Evolutionary conservation across 2,113 vertebrate genomes (phyloP).

Genomic region (Hypomesus transpacificus): DNA sequence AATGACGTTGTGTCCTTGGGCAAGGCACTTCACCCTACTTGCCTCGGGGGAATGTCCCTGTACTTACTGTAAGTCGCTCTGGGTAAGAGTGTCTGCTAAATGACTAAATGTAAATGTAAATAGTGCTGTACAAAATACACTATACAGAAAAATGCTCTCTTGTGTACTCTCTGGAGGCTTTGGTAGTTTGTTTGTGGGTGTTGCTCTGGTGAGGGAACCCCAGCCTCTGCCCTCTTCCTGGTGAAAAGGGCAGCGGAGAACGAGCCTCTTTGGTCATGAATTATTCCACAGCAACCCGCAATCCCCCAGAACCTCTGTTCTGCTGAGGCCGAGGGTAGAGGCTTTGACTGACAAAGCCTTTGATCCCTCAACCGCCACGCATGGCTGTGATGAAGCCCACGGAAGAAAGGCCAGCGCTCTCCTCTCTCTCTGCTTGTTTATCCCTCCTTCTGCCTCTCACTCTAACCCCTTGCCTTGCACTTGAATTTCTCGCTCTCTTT

Average conservation of each 20-base stretch:
- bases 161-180: neutral
- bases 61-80: no score
- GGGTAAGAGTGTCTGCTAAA: no score
- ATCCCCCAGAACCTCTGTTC: conserved; percentile 49
- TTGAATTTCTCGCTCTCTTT: neutral
- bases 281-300: conserved; percentile 57
- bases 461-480: neutral
- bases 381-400: conserved; percentile 59
- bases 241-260: conserved; percentile 42
- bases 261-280: conserved; percentile 54
- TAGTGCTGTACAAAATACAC: neutral
- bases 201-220: conserved; percentile 50
- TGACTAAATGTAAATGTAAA: no score
- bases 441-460: conserved; percentile 13
- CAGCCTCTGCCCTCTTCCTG: conserved; percentile 29
- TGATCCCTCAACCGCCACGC: conserved; percentile 64
- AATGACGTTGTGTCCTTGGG: no score
- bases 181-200: conserved; percentile 16
- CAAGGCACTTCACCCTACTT: no score
- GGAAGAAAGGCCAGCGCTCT: conserved; percentile 19
- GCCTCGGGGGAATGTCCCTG: no score
- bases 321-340: conserved; percentile 55
- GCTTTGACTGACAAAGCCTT: conserved; percentile 72
- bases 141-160: neutral
- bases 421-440: conserved; percentile 30